Evolutionary conservation across 2,888 invertebrate genomes (phyloP).

Genomic region (Monochamus alternatus): DNA sequence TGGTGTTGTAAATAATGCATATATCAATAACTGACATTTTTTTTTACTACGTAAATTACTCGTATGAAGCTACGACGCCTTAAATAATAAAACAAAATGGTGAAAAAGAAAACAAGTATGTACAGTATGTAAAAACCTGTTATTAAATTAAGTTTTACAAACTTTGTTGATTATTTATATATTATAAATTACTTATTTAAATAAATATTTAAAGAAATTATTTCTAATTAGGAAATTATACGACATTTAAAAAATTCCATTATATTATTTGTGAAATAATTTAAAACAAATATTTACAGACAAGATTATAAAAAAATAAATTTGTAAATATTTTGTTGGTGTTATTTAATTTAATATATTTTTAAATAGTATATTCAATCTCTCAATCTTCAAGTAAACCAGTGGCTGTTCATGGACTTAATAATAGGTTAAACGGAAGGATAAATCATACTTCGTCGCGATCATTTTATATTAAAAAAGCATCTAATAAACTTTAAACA

Average conservation of each 20-base stretch:
- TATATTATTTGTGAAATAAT: not conserved
- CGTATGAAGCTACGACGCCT: not conserved
- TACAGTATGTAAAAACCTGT: not conserved
- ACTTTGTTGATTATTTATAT: constrained; percentile 25
- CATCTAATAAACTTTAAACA: too few relatives aligned
- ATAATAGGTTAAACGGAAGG: too few relatives aligned
- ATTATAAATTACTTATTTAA: constrained; percentile 32
- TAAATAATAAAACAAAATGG: not conserved
- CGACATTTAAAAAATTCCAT: not conserved
- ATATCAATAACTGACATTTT: not conserved
- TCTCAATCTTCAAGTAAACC: too few relatives aligned
- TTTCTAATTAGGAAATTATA: too few relatives aligned
- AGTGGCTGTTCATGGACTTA: too few relatives aligned
- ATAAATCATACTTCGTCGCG: too few relatives aligned
- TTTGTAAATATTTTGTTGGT: too few relatives aligned
- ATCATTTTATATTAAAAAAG: too few relatives aligned
- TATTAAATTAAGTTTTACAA: constrained; percentile 23
- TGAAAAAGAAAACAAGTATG: constrained; percentile 33
- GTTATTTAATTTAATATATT: too few relatives aligned
- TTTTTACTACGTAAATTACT: not conserved
- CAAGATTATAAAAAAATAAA: too few relatives aligned
- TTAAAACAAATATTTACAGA: too few relatives aligned
- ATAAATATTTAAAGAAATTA: constrained; percentile 13
- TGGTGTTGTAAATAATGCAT: not conserved
- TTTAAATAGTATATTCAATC: too few relatives aligned